Conservation (phyloP, 2,888 invertebrate genomes). For the Xanthorhoe spadicearia region DNA sequence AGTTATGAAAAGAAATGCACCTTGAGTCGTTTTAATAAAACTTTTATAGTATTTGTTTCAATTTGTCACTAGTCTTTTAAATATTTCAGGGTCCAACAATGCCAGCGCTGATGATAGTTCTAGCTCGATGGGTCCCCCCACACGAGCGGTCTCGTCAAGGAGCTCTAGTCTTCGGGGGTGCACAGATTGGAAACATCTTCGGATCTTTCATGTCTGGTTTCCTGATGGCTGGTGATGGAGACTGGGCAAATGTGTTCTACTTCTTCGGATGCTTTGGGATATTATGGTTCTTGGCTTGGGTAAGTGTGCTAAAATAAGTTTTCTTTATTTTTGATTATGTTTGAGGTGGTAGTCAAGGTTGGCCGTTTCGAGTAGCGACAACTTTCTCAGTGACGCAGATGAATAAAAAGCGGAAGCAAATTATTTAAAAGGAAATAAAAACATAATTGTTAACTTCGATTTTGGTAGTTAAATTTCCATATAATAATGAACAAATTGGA, state of each 20-base stretch:
- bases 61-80: no score
- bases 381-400: neutral
- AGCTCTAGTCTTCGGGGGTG: conserved; percentile 85
- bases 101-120: conserved; percentile 86
- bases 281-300: conserved; percentile 84
- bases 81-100: conserved; percentile 89
- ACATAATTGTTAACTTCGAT: neutral
- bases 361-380: neutral
- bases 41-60: no score
- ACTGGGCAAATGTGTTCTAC: conserved; percentile 86
- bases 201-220: conserved; percentile 84
- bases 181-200: conserved; percentile 84
- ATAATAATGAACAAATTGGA: no score
- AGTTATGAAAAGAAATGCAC: no score
- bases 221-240: conserved; percentile 78
- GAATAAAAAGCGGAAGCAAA: neutral
- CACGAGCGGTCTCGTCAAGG: conserved; percentile 85
- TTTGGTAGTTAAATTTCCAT: neutral
- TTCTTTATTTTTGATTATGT: no score
- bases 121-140: conserved; percentile 86
- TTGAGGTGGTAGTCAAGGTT: neutral
- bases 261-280: conserved; percentile 84
- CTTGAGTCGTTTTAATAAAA: neutral
- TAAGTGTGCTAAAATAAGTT: conserved; percentile 48
- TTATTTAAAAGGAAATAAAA: neutral